Base-by-base conservation (phyloP, 2,797 vertebrate genomes). In the Falco berigora region DNA sequence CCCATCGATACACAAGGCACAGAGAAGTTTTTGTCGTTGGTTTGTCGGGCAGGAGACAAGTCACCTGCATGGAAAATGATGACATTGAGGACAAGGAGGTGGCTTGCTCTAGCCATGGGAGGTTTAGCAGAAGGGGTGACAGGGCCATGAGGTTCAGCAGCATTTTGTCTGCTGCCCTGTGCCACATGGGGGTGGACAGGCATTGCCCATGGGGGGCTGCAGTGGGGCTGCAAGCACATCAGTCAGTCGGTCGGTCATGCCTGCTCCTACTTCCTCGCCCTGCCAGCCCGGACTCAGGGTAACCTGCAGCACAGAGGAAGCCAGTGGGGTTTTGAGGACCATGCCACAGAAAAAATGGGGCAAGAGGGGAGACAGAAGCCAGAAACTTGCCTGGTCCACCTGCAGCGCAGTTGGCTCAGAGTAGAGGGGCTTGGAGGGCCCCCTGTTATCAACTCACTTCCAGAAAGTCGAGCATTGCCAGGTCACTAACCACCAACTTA, bases 181-280 rank as follows among this genome's bases (percentile, higher is more conserved):
- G 42, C 30, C 42, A 67, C 56, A 36, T 3, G 4, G 19, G 16
- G 13, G 38, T 22, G 53, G 53, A 24, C 24, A 73, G 15, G 21
- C 14, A 5, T 62, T 67, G 42, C 28, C 38, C 9, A 4, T 32
- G 17, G 25, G 28, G 25, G 49, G 21, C 64, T 74, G 46, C 18
- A 72, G 53, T 4, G 2, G 24, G 11, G 28, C 38, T 59, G 58
- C 22, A 58, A 36, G 34, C 23, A 28, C 3, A 2, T 53, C 21
- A 38, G 42, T 81, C 1, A 1, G 3, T 53, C 21, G n/a, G 42
- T 81, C 1, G 1, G 3, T 53, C 44, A 5, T 0, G 1, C 14
- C 38, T 63, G 32, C 44, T 81, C 14, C 50, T 38, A 42, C 38
- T 20, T 67, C 47, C 73, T 55, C 4, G 3, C 23, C 23, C 42